Conservation (phyloP, 2,888 invertebrate genomes). For the Piscicola geometra region DNA sequence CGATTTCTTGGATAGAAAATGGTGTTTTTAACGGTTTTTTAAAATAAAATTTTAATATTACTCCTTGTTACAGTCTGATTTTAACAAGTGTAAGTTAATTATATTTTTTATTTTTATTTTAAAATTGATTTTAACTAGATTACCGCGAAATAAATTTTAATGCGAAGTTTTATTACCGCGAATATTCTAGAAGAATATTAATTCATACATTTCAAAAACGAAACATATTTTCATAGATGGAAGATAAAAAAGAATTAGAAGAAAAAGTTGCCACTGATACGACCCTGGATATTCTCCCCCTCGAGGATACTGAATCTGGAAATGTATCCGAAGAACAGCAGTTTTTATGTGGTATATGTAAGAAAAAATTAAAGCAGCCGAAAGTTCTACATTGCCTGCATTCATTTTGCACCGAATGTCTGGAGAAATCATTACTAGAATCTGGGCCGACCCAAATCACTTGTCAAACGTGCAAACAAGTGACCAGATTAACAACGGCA, state of each 20-base stretch:
- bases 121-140: neutral
- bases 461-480: constrained; percentile 35
- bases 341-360: constrained; percentile 46
- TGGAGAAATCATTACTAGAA: constrained; percentile 68
- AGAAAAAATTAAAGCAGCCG: constrained; percentile 69
- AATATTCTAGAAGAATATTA: neutral
- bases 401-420: constrained; percentile 86
- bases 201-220: neutral
- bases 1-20: constrained; percentile 15
- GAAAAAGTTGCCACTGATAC: constrained; percentile 16
- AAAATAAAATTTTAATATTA: constrained; percentile 12
- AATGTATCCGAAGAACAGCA: constrained; percentile 16
- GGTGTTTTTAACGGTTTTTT: constrained; percentile 7
- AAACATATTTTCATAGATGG: constrained; percentile 13
- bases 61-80: neutral
- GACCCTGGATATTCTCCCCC: constrained; percentile 22
- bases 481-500: constrained; percentile 60
- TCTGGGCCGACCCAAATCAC: constrained; percentile 19
- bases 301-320: constrained; percentile 17
- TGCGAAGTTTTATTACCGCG: neutral
- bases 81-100: neutral
- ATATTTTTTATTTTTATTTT: neutral
- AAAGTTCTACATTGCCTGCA: constrained; percentile 87
- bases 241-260: constrained; percentile 17
- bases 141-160: constrained; percentile 11